Evolutionary conservation across 2,888 invertebrate genomes (phyloP).

Genomic region (Morpho achilles): DNA sequence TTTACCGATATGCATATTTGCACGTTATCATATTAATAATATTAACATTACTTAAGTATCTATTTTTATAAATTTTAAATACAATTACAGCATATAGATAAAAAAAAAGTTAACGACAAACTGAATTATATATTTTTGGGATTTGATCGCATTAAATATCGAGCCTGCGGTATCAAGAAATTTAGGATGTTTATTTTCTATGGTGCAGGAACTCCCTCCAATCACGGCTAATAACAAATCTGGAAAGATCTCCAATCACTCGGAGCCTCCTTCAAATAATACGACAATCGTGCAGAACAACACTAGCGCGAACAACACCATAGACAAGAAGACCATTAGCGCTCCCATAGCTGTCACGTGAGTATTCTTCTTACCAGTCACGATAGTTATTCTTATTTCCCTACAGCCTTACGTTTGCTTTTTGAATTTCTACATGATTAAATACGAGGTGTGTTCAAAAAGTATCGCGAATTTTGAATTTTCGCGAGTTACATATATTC

Average conservation of each 20-base stretch:
- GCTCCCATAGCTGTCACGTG: conserved; percentile 75
- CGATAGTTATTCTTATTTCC: too few relatives aligned
- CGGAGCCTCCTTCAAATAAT: conserved; percentile 41
- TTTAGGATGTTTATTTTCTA: conserved; percentile 14
- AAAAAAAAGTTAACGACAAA: neutral
- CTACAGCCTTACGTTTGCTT: too few relatives aligned
- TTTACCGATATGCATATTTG: conserved; percentile 62
- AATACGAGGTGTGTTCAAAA: too few relatives aligned
- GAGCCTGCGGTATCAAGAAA: conserved; percentile 7
- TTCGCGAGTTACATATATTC: too few relatives aligned
- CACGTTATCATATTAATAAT: conserved; percentile 47
- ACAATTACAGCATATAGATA: conserved; percentile 9
- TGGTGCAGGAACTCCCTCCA: conserved; percentile 66
- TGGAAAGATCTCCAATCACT: conserved; percentile 44
- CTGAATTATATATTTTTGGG: conserved; percentile 2
- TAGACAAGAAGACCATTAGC: conserved; percentile 72
- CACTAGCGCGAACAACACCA: conserved; percentile 57
- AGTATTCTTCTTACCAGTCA: conserved; percentile 33
- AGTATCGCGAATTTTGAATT: too few relatives aligned
- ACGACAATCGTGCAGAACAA: conserved; percentile 41
- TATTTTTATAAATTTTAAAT: conserved; percentile 3
- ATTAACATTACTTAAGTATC: conserved; percentile 28
- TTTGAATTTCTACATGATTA: too few relatives aligned
- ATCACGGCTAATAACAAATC: conserved; percentile 62
- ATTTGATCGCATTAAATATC: conserved; percentile 10